A percentile compares a stretch with the other conserved stretches of the same genome.
Conservation (phyloP, 2,113 vertebrate species). For the Chiloscyllium plagiosum region DNA sequence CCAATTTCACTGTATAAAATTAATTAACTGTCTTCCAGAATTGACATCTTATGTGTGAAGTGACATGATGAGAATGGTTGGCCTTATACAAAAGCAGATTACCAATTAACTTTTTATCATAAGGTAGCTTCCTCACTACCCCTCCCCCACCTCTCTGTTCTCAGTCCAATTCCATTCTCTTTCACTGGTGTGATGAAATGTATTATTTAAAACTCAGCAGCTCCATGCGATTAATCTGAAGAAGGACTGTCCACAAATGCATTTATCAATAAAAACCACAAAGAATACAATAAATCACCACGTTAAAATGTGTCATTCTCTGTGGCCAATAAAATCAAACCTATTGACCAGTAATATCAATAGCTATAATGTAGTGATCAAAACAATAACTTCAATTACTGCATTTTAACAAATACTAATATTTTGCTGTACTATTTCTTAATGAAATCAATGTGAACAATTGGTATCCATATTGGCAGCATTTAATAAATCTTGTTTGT, state of each 20-base stretch:
- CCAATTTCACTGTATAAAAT: constrained; percentile 24
- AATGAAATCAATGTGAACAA: background rate
- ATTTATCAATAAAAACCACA: constrained; percentile 30
- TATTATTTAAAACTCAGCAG: constrained; percentile 37
- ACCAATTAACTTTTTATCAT: constrained; percentile 33
- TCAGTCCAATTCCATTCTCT: background rate
- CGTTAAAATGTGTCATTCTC: constrained; percentile 9
- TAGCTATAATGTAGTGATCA: background rate
- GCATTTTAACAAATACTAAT: background rate
- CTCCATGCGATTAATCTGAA: background rate
- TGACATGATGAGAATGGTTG: constrained; percentile 28
- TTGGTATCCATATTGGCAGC: background rate
- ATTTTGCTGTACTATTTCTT: background rate
- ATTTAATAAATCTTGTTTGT: background rate
- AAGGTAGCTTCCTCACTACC: background rate
- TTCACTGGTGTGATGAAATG: constrained; percentile 8
- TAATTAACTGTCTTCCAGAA: constrained; percentile 23
- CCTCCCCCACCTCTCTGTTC: background rate
- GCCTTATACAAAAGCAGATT: background rate
- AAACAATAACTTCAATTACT: constrained; percentile 34
- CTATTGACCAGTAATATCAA: constrained; percentile 16
- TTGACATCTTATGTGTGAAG: background rate
- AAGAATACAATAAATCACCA: constrained; percentile 20
- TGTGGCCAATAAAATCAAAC: background rate
- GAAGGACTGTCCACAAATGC: constrained; percentile 8